phyloP scores from a whole-genome alignment of 35 echinoderm and acorn worm genomes.

The Lytechinus variegatus region DNA sequence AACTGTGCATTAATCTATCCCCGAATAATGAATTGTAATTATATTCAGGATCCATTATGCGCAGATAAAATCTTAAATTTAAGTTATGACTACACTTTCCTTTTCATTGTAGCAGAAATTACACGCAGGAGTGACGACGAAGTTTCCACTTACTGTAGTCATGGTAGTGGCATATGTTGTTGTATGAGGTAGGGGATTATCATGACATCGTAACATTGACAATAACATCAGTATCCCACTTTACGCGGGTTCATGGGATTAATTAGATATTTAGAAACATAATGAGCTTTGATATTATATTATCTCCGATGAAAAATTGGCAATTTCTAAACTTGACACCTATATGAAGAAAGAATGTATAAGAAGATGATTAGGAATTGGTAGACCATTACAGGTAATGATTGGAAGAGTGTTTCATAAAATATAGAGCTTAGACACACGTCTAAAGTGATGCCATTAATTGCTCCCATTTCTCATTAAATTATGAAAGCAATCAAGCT shows the following conservation, averaged over 20 bases:
- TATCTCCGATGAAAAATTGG: neutral
- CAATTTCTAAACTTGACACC: neutral
- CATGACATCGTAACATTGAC: neutral
- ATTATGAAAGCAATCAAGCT: neutral
- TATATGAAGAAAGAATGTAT: neutral
- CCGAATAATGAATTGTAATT: too few species aligned
- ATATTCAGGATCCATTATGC: too few species aligned
- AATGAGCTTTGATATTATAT: neutral
- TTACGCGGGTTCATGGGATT: neutral
- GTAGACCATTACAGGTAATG: neutral
- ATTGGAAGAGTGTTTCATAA: neutral
- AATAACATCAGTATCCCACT: neutral
- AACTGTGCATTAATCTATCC: too few species aligned
- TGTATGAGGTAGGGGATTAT: neutral
- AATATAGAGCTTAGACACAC: neutral
- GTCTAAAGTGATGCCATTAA: neutral
- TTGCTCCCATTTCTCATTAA: conserved; percentile 19
- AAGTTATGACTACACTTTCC: neutral
- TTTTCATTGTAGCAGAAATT: neutral
- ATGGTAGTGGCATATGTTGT: neutral
- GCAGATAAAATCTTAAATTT: neutral
- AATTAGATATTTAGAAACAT: neutral
- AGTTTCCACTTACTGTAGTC: neutral
- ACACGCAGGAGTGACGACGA: neutral
- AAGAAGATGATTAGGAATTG: neutral